A percentile compares a stretch with the other conserved stretches of the same genome.
Evolutionary conservation across 2,113 vertebrate species (phyloP).

Genomic region (Callopanchax toddi): DNA sequence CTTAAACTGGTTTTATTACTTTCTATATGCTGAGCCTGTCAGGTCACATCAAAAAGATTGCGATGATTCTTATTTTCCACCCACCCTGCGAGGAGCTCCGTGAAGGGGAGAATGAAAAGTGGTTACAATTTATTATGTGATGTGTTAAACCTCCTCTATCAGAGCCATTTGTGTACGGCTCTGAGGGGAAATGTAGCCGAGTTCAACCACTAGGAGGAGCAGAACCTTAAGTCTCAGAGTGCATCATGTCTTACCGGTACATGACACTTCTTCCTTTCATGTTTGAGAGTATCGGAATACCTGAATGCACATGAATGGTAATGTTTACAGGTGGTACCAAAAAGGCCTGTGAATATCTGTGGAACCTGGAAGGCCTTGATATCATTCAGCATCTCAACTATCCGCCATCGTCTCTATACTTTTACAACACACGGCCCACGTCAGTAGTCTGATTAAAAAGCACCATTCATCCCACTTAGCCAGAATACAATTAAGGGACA

Average conservation of each 20-base stretch:
- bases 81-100: conserved; percentile 5
- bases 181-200: conserved; percentile 45
- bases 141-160: conserved; percentile 61
- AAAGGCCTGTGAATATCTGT: conserved; percentile 51
- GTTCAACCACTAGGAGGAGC: conserved; percentile 81
- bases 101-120: conserved; percentile 42
- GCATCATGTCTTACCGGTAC: conserved; percentile 34
- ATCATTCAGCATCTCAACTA: conserved; percentile 71
- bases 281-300: conserved; percentile 4
- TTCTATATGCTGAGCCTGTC: conserved; percentile 54
- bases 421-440: conserved; percentile 63
- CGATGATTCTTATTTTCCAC: conserved; percentile 41
- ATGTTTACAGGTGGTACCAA: conserved; percentile 54
- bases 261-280: conserved; percentile 30
- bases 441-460: conserved; percentile 79
- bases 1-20: conserved; percentile 59
- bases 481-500: conserved; percentile 80
- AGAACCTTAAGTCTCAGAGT: conserved; percentile 63
- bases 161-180: conserved; percentile 56
- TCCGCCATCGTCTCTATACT: conserved; percentile 64
- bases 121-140: conserved; percentile 49
- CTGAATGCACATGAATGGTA: conserved; percentile 16
- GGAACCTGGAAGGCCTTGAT: conserved; percentile 45
- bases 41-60: conserved; percentile 59
- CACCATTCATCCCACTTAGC: conserved; percentile 79